Evolutionary conservation across 2,113 vertebrate species (phyloP), one percentile per base, ranked within the genome.

Genomic region (Panthera uncia): DNA sequence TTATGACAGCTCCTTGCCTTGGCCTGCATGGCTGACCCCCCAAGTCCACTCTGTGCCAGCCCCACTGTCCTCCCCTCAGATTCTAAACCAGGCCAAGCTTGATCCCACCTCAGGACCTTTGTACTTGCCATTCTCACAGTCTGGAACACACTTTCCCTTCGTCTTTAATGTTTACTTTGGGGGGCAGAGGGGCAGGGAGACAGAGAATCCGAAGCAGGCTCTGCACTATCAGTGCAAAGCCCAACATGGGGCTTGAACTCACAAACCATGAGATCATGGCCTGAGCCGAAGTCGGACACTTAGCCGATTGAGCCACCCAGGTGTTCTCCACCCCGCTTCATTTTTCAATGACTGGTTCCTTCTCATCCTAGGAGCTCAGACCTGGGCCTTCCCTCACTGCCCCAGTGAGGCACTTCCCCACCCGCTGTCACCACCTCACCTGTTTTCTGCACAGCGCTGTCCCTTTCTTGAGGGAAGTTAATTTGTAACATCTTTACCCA

Each of bases 71-170:
- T 19, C 61, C 38, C 21, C 50, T 79, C 61, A 3, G 41, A 31
- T 41, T 38, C 88, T 25, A 63, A 52, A n/a, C 23, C 18, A 19
- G 2, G 78, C 99, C 79, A 99, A 97, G 41, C 98, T 97, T 95
- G 1, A 23, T 33, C 99, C 99, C 4, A 99, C 98, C 98, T 99
- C 99, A 31, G 98, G 98, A 96, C 98, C 98, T 97, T 99, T 99
- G 92, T 99, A 98, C 96, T 99, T 98, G 19, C 99, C 98, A 96
- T 99, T 99, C 85, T 98, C 11, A 1, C 0, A 0, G 18, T 33
- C 63, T 19, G 83, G 36, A 87, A 16, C 10, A 0, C 45, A 3
- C 45, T 36, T 11, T 52, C 3, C 23, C 7, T 61, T 61, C 7
- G 0, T 61, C 57, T 61, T 21, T 57, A 57, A 57, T 57, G 55